phyloP scores from a whole-genome alignment of 2,113 vertebrate species.

The Saiga tatarica region DNA sequence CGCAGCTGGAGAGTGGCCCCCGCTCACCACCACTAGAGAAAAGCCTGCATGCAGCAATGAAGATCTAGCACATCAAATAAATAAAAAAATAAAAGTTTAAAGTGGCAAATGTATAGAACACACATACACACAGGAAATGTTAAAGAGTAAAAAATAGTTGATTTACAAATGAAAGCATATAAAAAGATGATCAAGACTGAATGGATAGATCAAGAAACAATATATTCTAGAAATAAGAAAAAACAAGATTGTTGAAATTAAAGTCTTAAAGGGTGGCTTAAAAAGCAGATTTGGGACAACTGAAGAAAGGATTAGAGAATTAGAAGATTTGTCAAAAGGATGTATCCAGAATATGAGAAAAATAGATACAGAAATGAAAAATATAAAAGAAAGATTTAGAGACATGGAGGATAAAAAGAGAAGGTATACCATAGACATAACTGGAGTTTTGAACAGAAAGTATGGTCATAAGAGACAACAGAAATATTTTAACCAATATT shows the following conservation, averaged over 20 bases:
- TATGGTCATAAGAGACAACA: not conserved
- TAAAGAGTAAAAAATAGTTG: not conserved
- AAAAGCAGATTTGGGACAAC: not conserved
- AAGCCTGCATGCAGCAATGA: not conserved
- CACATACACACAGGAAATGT: not conserved
- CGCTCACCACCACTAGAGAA: not conserved
- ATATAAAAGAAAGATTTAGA: not conserved
- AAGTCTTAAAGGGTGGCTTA: not conserved
- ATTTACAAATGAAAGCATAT: not conserved
- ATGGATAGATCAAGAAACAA: not conserved
- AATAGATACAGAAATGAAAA: not conserved
- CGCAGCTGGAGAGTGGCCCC: not conserved
- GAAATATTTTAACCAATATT: not conserved
- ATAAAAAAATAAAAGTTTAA: not conserved
- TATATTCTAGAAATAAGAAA: not conserved
- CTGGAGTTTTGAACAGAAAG: not conserved
- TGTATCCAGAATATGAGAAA: not conserved
- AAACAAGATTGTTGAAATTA: not conserved
- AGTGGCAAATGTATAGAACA: not conserved
- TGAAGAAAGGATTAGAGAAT: not conserved
- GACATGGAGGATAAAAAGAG: not conserved
- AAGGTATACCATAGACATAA: not conserved
- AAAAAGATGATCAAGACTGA: not conserved
- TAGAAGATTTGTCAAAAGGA: not conserved
- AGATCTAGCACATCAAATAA: not conserved